Base-by-base conservation (phyloP, 2,113 vertebrate species). In the Meleagris gallopavo region DNA sequence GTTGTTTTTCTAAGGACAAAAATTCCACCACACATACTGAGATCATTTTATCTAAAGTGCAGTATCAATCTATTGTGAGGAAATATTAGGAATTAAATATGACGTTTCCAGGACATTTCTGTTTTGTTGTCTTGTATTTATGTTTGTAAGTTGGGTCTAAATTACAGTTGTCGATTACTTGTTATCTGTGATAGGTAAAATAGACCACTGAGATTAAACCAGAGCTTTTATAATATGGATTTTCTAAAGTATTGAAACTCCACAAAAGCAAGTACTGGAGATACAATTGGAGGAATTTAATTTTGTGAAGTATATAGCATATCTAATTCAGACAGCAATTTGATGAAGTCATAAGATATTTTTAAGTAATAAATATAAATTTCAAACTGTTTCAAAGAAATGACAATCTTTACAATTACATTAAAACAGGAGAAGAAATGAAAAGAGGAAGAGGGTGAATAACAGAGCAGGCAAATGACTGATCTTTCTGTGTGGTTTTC, bases 401-500 rank as follows among this genome's bases (percentile, higher is more conserved):
- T 29, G 78, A 38, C 46, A 36, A 45, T 93, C 20, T 72, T 41
- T 66, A 86, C 41, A 94, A 64, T 88, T 78, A 88, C 24, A 94
- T 83, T 96, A 94, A 93, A 72, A 87, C 86, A 87, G 32, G 12
- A 79, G 45, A 85, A 86, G 65, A 95, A 88, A 86, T n/a, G 24
- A 87, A 88, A 96, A 93, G 46, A 93, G 29, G 72, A 95, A 92
- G 92, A 94, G 83, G 50, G 32, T 73, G 83, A 94, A 89, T 91
- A 95, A 83, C 64, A 96, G 88, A 90, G 90, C 90, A 93, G 80
- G 81, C 54, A 88, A 96, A 89, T 93, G 88, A 91, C 82, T 95
- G 93, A 96, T 95, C 89, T 84, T 97, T 97, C 91, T 73, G 71
- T 89, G 93, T 91, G 91, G 48, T 89, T 97, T 97, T 89, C 84